These are phyloP conservation scores for Archips xylosteana DNA, from an alignment of 2,888 invertebrate genomes.

Conservation along the genomic window DNA sequence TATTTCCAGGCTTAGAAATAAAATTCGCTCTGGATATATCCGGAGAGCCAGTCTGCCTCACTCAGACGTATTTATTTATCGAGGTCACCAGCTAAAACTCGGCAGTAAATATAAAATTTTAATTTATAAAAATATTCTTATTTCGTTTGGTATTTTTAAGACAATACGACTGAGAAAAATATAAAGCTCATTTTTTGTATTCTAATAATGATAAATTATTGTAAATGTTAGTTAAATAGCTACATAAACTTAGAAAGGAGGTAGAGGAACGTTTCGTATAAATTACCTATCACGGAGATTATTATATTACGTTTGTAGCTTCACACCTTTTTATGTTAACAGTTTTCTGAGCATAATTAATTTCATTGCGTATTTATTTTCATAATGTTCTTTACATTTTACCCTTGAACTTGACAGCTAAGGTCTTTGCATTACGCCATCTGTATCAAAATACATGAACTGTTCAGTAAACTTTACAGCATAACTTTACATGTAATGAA, in stretches of 20 bases:
- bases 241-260: no score
- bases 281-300: no score
- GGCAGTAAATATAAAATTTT: background rate
- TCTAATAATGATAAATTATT: no score
- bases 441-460: background rate
- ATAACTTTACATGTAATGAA: background rate
- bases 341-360: background rate
- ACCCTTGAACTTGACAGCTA: slow-evolving; percentile 4
- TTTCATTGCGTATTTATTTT: background rate
- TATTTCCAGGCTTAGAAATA: slow-evolving; percentile 4
- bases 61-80: slow-evolving; percentile 29
- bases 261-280: background rate
- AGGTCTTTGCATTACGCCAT: background rate
- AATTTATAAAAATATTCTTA: background rate
- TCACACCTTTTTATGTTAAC: background rate
- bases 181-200: no score
- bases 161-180: no score
- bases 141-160: no score
- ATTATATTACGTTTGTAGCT: background rate
- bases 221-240: no score
- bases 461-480: background rate
- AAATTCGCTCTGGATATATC: slow-evolving; percentile 4
- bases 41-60: slow-evolving; percentile 9
- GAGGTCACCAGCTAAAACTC: slow-evolving; percentile 18
- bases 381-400: background rate